Conservation (phyloP, 2,888 invertebrate species). For the Encarsia formosa region DNA sequence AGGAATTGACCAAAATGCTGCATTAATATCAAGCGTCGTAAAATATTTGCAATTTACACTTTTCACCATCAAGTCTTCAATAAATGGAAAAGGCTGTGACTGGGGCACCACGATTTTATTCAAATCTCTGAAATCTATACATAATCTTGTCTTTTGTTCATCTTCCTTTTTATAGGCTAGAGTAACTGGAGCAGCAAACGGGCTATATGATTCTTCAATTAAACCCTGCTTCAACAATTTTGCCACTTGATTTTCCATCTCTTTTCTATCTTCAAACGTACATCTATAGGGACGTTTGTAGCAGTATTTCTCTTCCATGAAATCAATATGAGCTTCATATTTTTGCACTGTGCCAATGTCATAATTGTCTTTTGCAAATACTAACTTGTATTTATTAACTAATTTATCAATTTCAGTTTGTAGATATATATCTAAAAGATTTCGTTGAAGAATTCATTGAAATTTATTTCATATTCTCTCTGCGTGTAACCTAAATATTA, state of each 20-base stretch:
- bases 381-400: conserved; percentile 26
- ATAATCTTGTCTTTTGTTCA: no score
- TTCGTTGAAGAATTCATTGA: conserved; percentile 24
- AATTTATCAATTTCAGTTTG: conserved; percentile 22
- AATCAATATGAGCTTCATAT: conserved; percentile 29
- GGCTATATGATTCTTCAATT: conserved; percentile 32
- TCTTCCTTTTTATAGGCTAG: no score
- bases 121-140: no score
- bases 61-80: conserved; percentile 28
- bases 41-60: no score
- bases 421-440: conserved; percentile 16
- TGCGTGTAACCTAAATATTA: no score
- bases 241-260: no score
- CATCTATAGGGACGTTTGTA: no score
- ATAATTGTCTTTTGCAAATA: conserved; percentile 33
- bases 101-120: no score
- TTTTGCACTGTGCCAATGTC: conserved; percentile 29
- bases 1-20: neutral
- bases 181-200: conserved; percentile 31
- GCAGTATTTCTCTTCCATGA: conserved; percentile 26
- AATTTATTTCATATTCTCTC: conserved; percentile 23
- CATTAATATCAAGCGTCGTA: no score
- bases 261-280: no score
- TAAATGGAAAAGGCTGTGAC: conserved; percentile 29
- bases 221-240: conserved; percentile 27